Percentiles rank a stretch among this genome's conserved stretches.
phyloP scores from a whole-genome alignment of 2,113 vertebrate genomes.

The Sminthopsis crassicaudata region DNA sequence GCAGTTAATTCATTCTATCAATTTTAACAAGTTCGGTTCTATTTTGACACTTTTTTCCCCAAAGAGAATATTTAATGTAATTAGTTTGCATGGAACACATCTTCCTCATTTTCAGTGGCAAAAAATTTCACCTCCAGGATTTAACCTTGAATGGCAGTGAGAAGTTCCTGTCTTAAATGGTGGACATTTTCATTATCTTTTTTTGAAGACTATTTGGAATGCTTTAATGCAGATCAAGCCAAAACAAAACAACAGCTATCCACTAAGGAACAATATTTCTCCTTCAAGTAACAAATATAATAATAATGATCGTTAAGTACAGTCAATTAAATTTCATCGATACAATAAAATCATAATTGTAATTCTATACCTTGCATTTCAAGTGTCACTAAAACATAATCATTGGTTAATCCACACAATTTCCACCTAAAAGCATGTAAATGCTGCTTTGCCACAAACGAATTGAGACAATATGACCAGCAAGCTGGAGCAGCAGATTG shows the following conservation, averaged over 20 bases:
- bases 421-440: slow-evolving; percentile 1
- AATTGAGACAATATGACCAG: not conserved
- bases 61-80: slow-evolving; percentile 60
- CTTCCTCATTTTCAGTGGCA: slow-evolving; percentile 15
- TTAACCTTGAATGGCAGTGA: slow-evolving; percentile 3
- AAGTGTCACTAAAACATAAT: slow-evolving; percentile 8
- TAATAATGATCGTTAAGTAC: slow-evolving; percentile 27
- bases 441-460: not conserved
- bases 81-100: slow-evolving; percentile 34
- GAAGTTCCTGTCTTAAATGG: slow-evolving; percentile 8
- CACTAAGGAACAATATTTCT: not conserved
- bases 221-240: not conserved
- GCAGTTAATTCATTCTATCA: slow-evolving; percentile 63
- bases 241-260: slow-evolving; percentile 1
- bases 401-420: not conserved
- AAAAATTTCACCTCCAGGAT: not conserved
- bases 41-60: slow-evolving; percentile 29
- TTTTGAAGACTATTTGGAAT: slow-evolving; percentile 26
- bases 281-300: slow-evolving; percentile 17
- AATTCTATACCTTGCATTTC: slow-evolving; percentile 27
- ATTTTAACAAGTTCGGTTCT: slow-evolving; percentile 63
- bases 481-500: not conserved
- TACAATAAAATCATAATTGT: slow-evolving; percentile 18
- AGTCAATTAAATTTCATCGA: not conserved
- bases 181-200: not conserved